Base-by-base conservation (phyloP, 2,888 invertebrate genomes). In the Shargacucullia verbasci region DNA sequence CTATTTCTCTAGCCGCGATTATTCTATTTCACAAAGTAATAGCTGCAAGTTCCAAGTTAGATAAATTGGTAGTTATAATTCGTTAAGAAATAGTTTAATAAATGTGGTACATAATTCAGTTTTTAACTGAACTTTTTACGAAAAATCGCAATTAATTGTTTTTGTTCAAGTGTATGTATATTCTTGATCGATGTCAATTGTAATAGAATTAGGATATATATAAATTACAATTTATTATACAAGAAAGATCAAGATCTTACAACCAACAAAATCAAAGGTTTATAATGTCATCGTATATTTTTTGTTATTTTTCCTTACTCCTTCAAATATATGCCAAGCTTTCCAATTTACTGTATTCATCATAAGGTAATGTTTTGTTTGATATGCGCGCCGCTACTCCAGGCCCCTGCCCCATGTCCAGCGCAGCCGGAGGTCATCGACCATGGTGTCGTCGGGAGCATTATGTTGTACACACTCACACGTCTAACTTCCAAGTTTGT, bases 311-410 rank as follows among this genome's bases (percentile, higher is more conserved):
- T 20, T 53, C 7, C 0, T 12, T 31, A 5, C 25, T 25, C 7
- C 39, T 37, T 37, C 10, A 1, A 31, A 46, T 29, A 53, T 45
- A 41, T 35, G 7, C 9, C 40, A 59, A 47, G 53, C 66, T 75
- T 66, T 73, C 62, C 25, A 69, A 64, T 74, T 61, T 54, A 64
- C 52, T 63, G 34, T 54, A 37, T 45, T 40, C 53, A 44, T 55
- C 48, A 37, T 67, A 70, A 64, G 60, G 67, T 60, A 53, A 70
- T 59, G 67, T 68, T 79, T 83, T 78, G 72, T 81, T 87, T 84
- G 79, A 85, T 88, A 91, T 89, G 88, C 90, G 79, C 80, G 80
- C 84, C 79, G 70, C 73, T 47, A 80, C 80, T 83, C 81, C 83
- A 83, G 83, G 76, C 75, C 73, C 73, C 77, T 77, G 79, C 81